Base-by-base conservation (phyloP, 2,888 invertebrate genomes). In the Nowickia ferox region DNA sequence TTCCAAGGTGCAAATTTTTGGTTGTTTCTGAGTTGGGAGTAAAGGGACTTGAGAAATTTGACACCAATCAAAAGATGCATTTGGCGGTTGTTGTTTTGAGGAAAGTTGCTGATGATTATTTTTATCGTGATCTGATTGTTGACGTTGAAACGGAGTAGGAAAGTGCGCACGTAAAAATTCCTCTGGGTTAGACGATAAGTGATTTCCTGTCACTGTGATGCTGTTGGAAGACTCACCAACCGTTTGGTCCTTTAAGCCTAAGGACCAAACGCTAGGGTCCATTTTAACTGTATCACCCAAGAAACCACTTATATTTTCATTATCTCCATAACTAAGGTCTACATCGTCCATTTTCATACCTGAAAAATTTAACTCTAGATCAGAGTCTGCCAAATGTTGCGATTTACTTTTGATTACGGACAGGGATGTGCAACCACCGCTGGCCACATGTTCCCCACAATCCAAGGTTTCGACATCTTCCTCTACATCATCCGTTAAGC, bases 191-290 rank as follows among this genome's bases (percentile, higher is more conserved):
- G 89, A 75, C 51, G 87, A 65, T 11, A 87, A 77, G 57, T 72
- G 79, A 42, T 74, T 74, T 63, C 74, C 65, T 11, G 40, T 42
- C 8, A 40, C 48, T 2, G 19, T 19, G 30, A 87, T 65, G 89
- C 88, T 48, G 6, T 9, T 40, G 53, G 46, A 88, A 78, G 38
- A 22, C 5, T 42, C 59, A 8, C 4, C 42, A 11, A 91, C 6
- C 89, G 88, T 30, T 93, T 92, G 19, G 51, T 84, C 69, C 51
- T 78, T 68, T 42, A 61, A 15, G 87, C 88, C 46, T 8, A 89
- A 88, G 38, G 93, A 92, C 94, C 94, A 94, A 17, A 94, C 94
- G 61, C 93, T 93, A 0, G 94, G 93, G 88, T 93, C 92, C 71
- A 92, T 87, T 72, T 89, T 90, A n/a, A 91, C 87, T 40, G 84